Evolutionary conservation across 2,888 invertebrate species (phyloP).

Genomic region (Leptinotarsa tumamoca): DNA sequence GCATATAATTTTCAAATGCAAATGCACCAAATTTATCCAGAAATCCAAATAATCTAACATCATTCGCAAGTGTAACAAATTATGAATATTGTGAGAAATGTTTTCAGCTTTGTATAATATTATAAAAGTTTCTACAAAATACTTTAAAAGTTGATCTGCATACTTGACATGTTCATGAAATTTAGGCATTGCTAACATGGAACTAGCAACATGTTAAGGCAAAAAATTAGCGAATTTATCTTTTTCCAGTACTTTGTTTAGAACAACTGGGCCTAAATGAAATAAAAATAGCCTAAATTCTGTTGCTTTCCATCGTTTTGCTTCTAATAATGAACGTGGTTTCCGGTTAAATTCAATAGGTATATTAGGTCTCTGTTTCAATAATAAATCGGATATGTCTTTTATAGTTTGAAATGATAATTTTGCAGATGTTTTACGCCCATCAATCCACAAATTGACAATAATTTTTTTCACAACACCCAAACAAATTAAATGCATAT

Average conservation of each 20-base stretch:
- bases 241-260: constrained; percentile 26
- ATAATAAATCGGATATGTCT: constrained; percentile 7
- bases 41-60: not conserved
- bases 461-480: constrained; percentile 23
- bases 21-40: constrained; percentile 26
- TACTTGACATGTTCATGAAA: constrained; percentile 16
- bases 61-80: constrained; percentile 9
- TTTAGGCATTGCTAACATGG: constrained; percentile 26
- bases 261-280: constrained; percentile 25
- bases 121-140: constrained; percentile 20
- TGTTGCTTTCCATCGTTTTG: constrained; percentile 30
- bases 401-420: constrained; percentile 24
- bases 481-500: constrained; percentile 40
- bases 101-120: constrained; percentile 13
- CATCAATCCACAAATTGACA: constrained; percentile 14
- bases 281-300: constrained; percentile 32
- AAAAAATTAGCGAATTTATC: constrained; percentile 30
- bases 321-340: constrained; percentile 22
- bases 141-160: constrained; percentile 21
- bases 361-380: constrained; percentile 22
- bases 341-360: constrained; percentile 28
- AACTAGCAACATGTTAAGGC: constrained; percentile 28
- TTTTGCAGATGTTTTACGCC: constrained; percentile 26
- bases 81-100: constrained; percentile 17
- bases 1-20: constrained; percentile 35